phyloP scores from a whole-genome alignment of 2,113 vertebrate genomes.

The Oreochromis tanganicae region DNA sequence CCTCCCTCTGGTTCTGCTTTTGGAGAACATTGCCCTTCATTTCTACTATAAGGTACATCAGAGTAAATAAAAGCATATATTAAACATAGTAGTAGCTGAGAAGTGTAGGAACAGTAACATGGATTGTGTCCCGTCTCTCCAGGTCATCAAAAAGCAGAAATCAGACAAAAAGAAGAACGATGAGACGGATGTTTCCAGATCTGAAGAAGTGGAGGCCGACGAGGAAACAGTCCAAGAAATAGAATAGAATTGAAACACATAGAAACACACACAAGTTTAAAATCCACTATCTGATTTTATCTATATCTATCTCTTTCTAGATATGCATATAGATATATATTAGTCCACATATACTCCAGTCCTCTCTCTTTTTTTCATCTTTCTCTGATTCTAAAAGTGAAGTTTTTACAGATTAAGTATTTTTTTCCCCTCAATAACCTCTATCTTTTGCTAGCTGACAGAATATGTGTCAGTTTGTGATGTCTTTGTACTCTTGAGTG shows the following conservation, averaged over 20 bases:
- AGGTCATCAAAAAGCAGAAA: neutral
- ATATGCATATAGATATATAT: neutral
- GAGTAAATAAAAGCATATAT: neutral
- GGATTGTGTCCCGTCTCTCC: neutral
- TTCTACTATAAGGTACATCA: neutral
- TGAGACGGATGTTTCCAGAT: fast-evolving
- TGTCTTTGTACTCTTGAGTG: neutral
- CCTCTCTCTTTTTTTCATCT: neutral
- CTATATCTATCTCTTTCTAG: neutral
- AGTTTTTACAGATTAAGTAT: neutral
- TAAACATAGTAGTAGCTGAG: neutral
- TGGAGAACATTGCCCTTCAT: neutral
- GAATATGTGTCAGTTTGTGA: fast-evolving
- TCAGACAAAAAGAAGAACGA: neutral
- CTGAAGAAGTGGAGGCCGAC: neutral
- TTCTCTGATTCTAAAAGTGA: neutral
- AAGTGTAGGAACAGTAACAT: neutral
- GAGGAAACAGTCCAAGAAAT: neutral
- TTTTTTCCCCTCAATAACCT: neutral
- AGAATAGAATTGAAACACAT: neutral
- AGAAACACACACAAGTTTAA: neutral
- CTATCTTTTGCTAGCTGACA: fast-evolving
- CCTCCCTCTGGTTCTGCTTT: fast-evolving
- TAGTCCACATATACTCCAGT: fast-evolving
- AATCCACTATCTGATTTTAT: neutral